Percentiles rank a stretch among this genome's conserved stretches.
Evolutionary conservation across 2,113 vertebrate genomes (phyloP).

Genomic region (Takifugu bimaculatus): DNA sequence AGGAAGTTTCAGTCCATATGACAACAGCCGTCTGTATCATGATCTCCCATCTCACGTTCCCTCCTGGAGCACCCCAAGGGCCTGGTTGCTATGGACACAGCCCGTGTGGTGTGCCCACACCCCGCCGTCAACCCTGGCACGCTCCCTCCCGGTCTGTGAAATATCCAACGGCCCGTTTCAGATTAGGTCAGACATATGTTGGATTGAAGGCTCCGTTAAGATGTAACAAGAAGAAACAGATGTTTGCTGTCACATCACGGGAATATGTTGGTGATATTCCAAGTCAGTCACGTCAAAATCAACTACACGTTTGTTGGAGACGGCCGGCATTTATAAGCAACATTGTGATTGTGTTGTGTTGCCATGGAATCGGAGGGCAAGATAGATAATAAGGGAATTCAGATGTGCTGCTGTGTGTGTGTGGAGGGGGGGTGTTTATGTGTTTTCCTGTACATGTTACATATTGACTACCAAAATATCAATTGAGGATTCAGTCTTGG

Average conservation of each 20-base stretch:
- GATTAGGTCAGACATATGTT: conserved; percentile 46
- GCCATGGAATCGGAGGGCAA: too few relatives aligned
- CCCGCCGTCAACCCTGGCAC: conserved; percentile 7
- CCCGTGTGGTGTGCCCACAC: conserved; percentile 19
- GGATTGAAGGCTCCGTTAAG: conserved; percentile 30
- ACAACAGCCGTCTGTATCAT: background rate
- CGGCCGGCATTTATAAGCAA: too few relatives aligned
- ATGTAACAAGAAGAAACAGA: conserved; percentile 26
- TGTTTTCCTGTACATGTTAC: too few relatives aligned
- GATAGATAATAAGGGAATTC: too few relatives aligned
- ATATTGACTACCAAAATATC: too few relatives aligned
- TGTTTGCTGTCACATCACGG: background rate
- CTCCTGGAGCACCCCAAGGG: conserved; percentile 14
- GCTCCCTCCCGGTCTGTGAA: conserved; percentile 7
- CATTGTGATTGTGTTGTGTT: too few relatives aligned
- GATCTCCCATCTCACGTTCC: conserved; percentile 13
- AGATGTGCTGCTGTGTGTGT: too few relatives aligned
- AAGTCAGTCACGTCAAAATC: too few relatives aligned
- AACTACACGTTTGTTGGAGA: too few relatives aligned
- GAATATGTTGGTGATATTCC: background rate
- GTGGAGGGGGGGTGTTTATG: too few relatives aligned
- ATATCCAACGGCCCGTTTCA: conserved; percentile 36
- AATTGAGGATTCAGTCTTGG: too few relatives aligned
- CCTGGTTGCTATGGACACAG: conserved; percentile 38
- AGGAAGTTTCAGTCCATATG: too few relatives aligned